phyloP scores from a whole-genome alignment of 2,113 vertebrate genomes.

The Puntigrus tetrazona region DNA sequence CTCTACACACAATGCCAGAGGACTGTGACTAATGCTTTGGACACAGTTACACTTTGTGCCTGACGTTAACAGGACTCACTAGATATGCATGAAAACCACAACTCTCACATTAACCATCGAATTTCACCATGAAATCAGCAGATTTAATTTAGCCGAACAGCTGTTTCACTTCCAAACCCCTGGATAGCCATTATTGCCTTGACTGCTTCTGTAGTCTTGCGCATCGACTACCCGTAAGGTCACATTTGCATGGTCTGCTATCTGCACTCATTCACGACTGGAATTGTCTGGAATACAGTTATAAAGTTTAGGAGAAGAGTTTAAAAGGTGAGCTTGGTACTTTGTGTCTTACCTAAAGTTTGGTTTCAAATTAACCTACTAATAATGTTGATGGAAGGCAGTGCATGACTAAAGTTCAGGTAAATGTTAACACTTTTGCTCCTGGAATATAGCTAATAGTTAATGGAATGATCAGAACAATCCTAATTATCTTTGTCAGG shows the following conservation, averaged over 20 bases:
- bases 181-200: conserved; percentile 41
- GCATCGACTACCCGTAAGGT: conserved; percentile 37
- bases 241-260: conserved; percentile 22
- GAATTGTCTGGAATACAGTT: background rate
- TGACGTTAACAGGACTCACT: conserved; percentile 23
- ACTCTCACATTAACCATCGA: background rate
- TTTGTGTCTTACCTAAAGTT: background rate
- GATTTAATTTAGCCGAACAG: conserved; percentile 36
- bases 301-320: background rate
- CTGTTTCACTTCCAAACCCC: conserved; percentile 33
- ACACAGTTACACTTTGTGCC: conserved; percentile 39
- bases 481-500: background rate
- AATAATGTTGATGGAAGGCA: background rate
- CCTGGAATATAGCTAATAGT: background rate
- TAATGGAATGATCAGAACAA: background rate
- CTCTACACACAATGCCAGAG: background rate
- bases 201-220: background rate
- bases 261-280: background rate
- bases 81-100: conserved; percentile 35
- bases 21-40: conserved; percentile 36
- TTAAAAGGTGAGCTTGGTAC: background rate
- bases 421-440: conserved; percentile 4
- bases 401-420: background rate
- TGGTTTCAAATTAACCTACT: conserved; percentile 38
- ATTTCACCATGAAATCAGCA: conserved; percentile 41